These are phyloP conservation scores for Synergus itoensis DNA, from an alignment of 2,888 invertebrate species.

Conservation along the genomic window DNA sequence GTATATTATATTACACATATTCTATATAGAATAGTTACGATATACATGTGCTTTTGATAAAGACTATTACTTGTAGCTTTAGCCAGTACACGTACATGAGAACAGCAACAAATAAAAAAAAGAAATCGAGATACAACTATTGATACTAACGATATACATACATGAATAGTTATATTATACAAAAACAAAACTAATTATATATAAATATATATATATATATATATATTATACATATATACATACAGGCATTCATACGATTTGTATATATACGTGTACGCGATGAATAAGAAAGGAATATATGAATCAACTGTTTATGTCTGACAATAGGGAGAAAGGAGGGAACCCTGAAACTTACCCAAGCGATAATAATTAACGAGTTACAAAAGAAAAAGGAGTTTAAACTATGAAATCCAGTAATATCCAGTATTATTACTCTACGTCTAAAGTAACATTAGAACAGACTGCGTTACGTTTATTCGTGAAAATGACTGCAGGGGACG, in stretches of 20 bases:
- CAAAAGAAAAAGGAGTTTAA: slow-evolving; percentile 55
- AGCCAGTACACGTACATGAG: slow-evolving; percentile 48
- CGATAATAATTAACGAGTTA: slow-evolving; percentile 70
- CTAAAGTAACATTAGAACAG: slow-evolving; percentile 49
- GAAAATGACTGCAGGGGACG: slow-evolving; percentile 25
- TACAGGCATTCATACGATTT: slow-evolving; percentile 30
- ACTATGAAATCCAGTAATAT: slow-evolving; percentile 65
- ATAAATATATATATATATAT: slow-evolving; percentile 38
- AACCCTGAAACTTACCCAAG: slow-evolving; percentile 64
- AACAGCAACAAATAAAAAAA: slow-evolving; percentile 44
- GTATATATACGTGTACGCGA: slow-evolving; percentile 47
- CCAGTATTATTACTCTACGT: slow-evolving; percentile 71
- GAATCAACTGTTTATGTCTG: slow-evolving; percentile 39
- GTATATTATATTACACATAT: slow-evolving; percentile 52
- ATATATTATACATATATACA: slow-evolving; percentile 49
- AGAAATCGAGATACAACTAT: slow-evolving; percentile 35
- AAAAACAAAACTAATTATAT: slow-evolving; percentile 35
- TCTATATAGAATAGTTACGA: slow-evolving; percentile 69
- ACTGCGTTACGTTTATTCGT: slow-evolving; percentile 29
- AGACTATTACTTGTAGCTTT: slow-evolving; percentile 71
- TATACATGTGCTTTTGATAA: slow-evolving; percentile 77
- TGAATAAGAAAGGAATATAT: slow-evolving; percentile 19
- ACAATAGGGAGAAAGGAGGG: slow-evolving; percentile 44
- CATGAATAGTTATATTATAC: slow-evolving; percentile 40
- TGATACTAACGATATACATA: slow-evolving; percentile 50